Conservation (phyloP, 2,888 invertebrate genomes). For the Drosophila meridiana region DNA sequence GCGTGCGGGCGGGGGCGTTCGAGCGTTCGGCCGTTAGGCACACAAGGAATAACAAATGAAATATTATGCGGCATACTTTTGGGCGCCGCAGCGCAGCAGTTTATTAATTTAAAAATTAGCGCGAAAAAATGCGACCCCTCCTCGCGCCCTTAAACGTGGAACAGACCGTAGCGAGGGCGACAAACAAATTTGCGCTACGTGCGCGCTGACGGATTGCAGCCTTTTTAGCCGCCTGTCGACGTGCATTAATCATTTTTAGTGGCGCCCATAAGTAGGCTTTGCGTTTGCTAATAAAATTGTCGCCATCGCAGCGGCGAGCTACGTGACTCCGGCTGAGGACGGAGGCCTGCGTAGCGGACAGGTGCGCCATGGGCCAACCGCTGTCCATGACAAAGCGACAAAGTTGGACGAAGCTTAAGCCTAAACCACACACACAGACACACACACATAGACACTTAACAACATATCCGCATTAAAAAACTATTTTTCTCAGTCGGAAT, state of each 20-base stretch:
- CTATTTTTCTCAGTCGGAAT: constrained; percentile 71
- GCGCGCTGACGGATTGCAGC: constrained; percentile 78
- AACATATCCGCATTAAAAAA: constrained; percentile 65
- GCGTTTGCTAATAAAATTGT: constrained; percentile 80
- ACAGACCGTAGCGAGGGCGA: neutral
- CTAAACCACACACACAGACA: constrained; percentile 1
- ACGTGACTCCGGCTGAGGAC: constrained; percentile 56
- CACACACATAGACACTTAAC: constrained; percentile 17
- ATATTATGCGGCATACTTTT: constrained; percentile 79
- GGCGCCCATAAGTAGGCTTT: constrained; percentile 79
- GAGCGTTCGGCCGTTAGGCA: constrained; percentile 27
- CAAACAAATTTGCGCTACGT: constrained; percentile 74
- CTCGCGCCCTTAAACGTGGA: neutral
- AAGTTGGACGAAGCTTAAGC: constrained; percentile 50
- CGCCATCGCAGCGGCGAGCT: constrained; percentile 51
- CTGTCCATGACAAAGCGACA: constrained; percentile 77
- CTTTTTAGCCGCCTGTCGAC: constrained; percentile 73
- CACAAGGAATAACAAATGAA: constrained; percentile 79
- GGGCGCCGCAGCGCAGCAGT: constrained; percentile 72
- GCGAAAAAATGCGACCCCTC: constrained; percentile 61
- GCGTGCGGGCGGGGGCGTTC: constrained; percentile 21
- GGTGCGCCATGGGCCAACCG: constrained; percentile 61
- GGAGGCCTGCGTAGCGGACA: constrained; percentile 13
- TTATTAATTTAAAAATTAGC: constrained; percentile 80
- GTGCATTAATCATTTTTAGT: constrained; percentile 82